Evolutionary conservation across 1,140 invertebrate genomes (phyloP).

Genomic region (Luehdorfia chinensis): DNA sequence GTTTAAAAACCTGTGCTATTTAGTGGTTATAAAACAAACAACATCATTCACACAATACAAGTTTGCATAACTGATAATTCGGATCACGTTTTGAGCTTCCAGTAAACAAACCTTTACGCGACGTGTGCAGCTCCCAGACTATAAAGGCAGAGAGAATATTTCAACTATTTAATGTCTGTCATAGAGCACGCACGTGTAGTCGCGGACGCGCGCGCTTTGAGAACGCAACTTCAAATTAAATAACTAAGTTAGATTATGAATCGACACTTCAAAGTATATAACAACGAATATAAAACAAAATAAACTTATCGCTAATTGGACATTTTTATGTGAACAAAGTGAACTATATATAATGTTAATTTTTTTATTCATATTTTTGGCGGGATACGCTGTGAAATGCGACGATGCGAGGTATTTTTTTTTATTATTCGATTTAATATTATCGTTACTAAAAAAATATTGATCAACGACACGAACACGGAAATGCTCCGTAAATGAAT

Average conservation of each 20-base stretch:
- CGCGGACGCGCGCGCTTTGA: slow-evolving; percentile 9
- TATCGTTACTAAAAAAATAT: no score
- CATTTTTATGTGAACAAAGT: no score
- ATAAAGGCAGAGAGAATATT: background rate
- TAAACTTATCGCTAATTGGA: no score
- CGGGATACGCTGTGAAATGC: slow-evolving; percentile 44
- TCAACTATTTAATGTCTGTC: slow-evolving; percentile 13
- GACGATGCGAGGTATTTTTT: slow-evolving; percentile 41
- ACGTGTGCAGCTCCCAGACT: background rate
- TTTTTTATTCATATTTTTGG: slow-evolving; percentile 43
- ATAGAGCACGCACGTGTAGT: slow-evolving; percentile 13
- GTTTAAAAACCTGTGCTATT: no score
- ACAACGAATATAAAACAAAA: background rate
- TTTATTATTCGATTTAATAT: background rate
- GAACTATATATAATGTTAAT: no score
- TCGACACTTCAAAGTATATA: background rate
- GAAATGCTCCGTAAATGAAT: no score
- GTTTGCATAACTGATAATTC: no score
- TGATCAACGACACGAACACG: no score
- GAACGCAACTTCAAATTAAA: slow-evolving; percentile 3
- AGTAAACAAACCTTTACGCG: no score
- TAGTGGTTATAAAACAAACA: no score
- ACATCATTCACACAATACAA: no score
- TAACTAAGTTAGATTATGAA: background rate
- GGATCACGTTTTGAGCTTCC: no score